Base-by-base conservation (phyloP, 1,140 invertebrate species). In the Drosophila equinoxialis region DNA sequence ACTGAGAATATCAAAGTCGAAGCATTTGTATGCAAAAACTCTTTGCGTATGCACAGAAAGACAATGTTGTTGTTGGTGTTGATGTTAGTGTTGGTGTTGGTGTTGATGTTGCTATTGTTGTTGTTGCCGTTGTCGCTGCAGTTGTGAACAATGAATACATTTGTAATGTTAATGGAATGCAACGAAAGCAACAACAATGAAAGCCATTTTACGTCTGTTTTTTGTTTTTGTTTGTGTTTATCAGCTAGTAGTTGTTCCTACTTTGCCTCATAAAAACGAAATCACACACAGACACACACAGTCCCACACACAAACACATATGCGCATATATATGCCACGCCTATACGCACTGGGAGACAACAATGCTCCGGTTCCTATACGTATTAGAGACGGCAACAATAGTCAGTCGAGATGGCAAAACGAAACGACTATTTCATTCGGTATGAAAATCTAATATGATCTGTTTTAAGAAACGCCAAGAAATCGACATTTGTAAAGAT, bases 121-220 rank as follows among this genome's bases (percentile, higher is more conserved):
- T 17, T 26, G 45, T 35, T 74, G 35, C 41, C 39, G 71, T 71
- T 74, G 69, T 42, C 58, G 58, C 51, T 68, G 70, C 70, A 69
- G 69, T 61, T 74, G 79, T 68, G 65, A 87, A 86, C 83, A 86
- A 86, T 86, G 83, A 86, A 86, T 86, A 87, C 83, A 86, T 87
- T 86, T 86, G 83, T 86, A 87, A 86, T 84, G 81, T 87, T 86
- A 86, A 86, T 86, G 83, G 83, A 82, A 87, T 86, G 83, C 83
- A 79, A 58, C 76, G 72, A 67, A 69, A 79, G 42, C 65, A 62
- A 69, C 58, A 77, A 71, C 71, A 81, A 63, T 71, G 63, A 61
- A 68, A 74, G 68, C 64, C 64, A 69, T 79, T 81, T 81, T 78
- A 70, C 73, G 82, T 68, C 68, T 67, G 74, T 68, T 45, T 70